Percentiles rank a stretch among this genome's conserved stretches.
Evolutionary conservation across 2,113 vertebrate species (phyloP).

Genomic region (Ursus arctos): DNA sequence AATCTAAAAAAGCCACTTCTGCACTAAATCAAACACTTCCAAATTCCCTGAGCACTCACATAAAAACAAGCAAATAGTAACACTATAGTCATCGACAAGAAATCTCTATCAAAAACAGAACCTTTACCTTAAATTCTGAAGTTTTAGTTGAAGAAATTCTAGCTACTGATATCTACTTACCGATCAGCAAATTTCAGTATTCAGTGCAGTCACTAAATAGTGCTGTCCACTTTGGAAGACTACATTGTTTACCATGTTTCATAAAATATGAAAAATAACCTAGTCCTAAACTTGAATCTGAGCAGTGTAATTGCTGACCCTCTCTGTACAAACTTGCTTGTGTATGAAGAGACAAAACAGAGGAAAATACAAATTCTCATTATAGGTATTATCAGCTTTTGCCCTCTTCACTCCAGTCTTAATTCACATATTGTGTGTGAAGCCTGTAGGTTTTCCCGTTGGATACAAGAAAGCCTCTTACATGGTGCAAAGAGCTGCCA

Average conservation of each 20-base stretch:
- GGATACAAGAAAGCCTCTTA: not conserved
- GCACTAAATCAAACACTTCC: not conserved
- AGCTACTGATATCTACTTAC: not conserved
- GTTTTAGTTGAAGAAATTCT: not conserved
- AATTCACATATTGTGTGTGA: not conserved
- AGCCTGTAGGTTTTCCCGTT: not conserved
- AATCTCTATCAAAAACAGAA: not conserved
- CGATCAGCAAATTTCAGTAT: not conserved
- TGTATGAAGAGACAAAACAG: not conserved
- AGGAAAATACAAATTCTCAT: not conserved
- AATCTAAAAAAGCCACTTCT: slow-evolving; percentile 23
- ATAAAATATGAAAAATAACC: not conserved
- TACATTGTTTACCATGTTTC: not conserved
- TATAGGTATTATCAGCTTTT: not conserved
- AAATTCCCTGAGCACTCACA: slow-evolving; percentile 57
- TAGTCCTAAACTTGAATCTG: not conserved
- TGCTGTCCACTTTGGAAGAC: slow-evolving; percentile 10
- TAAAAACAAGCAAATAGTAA: not conserved
- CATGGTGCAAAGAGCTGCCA: not conserved
- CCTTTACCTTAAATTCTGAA: not conserved
- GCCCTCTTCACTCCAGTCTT: not conserved
- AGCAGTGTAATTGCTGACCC: not conserved
- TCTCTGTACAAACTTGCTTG: slow-evolving; percentile 41
- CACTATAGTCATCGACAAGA: not conserved
- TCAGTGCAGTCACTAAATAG: not conserved